phyloP scores from a whole-genome alignment of 2,113 vertebrate genomes.

The Passer montanus region DNA sequence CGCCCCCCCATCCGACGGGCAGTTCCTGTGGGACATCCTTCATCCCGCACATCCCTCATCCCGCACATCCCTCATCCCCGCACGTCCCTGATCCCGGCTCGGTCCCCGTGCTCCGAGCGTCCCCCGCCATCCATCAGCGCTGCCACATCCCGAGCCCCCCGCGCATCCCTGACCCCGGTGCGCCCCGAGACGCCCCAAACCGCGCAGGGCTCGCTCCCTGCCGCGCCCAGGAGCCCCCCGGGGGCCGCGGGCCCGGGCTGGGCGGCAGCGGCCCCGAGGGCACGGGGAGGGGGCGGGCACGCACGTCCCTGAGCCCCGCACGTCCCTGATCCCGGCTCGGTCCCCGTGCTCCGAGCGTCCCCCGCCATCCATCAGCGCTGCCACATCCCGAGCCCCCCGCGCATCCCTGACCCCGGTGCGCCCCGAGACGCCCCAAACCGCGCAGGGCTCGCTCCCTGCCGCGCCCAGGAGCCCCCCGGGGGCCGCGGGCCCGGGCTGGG shows the following conservation, averaged over 20 bases:
- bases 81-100: background rate
- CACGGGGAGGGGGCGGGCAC: background rate
- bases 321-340: too few relatives aligned
- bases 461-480: background rate
- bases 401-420: background rate
- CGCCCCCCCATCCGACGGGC: background rate
- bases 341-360: too few relatives aligned
- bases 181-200: background rate
- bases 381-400: background rate
- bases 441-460: background rate
- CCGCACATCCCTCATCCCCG: background rate
- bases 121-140: background rate
- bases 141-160: background rate
- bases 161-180: background rate
- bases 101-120: too few relatives aligned
- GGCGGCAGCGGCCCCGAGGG: background rate
- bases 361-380: background rate
- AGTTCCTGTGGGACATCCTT: background rate
- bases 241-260: background rate
- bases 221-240: background rate
- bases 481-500: background rate
- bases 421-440: background rate
- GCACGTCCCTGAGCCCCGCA: background rate
- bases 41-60: background rate
- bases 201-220: background rate